Evolutionary conservation across 2,797 vertebrate genomes (phyloP).

Genomic region (Allenopithecus nigroviridis): DNA sequence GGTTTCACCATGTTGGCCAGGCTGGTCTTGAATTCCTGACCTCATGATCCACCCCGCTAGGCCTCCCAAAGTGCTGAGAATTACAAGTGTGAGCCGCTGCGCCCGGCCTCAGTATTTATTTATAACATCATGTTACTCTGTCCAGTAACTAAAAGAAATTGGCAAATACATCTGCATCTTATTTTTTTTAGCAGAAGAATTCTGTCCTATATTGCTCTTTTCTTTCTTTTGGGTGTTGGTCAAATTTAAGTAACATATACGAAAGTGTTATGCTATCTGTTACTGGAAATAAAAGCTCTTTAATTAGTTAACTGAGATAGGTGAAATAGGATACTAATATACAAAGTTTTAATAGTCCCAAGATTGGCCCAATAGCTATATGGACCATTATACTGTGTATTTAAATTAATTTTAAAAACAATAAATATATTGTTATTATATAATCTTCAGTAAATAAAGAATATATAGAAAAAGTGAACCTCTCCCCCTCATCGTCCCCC

Average conservation of each 20-base stretch:
- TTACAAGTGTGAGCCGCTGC: not conserved
- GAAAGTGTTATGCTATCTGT: constrained; percentile 53
- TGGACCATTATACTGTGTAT: not conserved
- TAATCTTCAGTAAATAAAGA: not conserved
- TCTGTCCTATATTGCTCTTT: not conserved
- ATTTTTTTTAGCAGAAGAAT: not conserved
- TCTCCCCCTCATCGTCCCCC: not conserved
- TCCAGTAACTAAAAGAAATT: constrained; percentile 30
- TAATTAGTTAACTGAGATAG: not conserved
- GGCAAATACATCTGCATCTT: not conserved
- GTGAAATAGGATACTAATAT: not conserved
- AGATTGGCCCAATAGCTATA: not conserved
- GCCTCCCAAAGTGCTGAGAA: not conserved
- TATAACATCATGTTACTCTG: constrained; percentile 69
- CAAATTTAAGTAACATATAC: not conserved
- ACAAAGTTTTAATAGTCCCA: not conserved
- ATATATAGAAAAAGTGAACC: not conserved
- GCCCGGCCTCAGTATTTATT: constrained; percentile 54
- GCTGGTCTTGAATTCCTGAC: not conserved
- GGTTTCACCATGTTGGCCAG: no score
- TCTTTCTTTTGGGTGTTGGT: not conserved
- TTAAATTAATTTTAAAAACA: not conserved
- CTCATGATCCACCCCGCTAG: not conserved
- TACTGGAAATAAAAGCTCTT: constrained; percentile 36
- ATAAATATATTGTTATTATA: not conserved